These are phyloP conservation scores for Doryteuthis pealeii DNA, from an alignment of 1,140 invertebrate genomes.

Conservation along the genomic window DNA sequence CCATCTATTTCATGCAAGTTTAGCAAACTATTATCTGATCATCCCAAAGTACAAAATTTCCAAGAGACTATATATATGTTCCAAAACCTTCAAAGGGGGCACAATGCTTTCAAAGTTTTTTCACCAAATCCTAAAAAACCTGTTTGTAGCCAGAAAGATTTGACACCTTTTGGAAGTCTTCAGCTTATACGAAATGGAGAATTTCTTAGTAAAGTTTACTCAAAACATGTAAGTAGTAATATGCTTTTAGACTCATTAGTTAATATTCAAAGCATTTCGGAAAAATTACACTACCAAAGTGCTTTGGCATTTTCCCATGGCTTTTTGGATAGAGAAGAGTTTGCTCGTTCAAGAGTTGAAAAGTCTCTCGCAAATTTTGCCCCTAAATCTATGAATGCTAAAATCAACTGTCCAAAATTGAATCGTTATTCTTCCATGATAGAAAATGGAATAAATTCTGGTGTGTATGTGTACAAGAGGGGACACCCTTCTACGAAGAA, in stretches of 20 bases:
- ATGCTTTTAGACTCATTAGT: neutral
- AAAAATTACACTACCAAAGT: neutral
- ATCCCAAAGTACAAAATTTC: neutral
- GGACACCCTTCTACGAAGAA: neutral
- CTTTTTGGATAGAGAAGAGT: neutral
- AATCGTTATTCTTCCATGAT: neutral
- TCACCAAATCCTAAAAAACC: neutral
- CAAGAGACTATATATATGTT: neutral
- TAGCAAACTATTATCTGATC: neutral
- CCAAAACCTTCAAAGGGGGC: neutral
- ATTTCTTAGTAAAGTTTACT: neutral
- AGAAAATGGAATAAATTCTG: constrained; percentile 4
- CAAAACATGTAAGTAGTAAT: neutral
- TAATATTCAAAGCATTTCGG: neutral
- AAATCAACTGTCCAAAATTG: neutral
- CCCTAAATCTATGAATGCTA: neutral
- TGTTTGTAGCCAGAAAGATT: neutral
- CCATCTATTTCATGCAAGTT: neutral
- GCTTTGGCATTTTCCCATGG: neutral
- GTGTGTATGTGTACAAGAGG: neutral
- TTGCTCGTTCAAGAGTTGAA: neutral
- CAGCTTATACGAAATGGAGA: neutral
- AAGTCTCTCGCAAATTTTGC: constrained; percentile 4
- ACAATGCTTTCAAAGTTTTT: neutral
- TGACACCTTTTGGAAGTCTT: neutral